phyloP scores from a whole-genome alignment of 2,888 invertebrate species.

The Tenthredo distinguenda region DNA sequence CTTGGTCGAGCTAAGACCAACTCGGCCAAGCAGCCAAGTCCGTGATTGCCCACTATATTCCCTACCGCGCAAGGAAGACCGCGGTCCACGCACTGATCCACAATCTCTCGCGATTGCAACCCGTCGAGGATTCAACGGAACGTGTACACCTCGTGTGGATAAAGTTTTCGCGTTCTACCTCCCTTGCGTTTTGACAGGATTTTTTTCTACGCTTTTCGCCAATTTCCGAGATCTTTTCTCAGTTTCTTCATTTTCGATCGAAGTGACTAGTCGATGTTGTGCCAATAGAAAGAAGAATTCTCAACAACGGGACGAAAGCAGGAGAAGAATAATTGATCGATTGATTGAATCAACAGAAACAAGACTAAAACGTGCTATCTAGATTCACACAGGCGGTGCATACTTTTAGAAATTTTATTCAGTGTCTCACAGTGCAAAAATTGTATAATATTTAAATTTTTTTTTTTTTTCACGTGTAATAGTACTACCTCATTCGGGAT shows the following conservation, averaged over 20 bases:
- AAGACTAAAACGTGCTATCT: neutral
- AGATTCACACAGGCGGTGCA: neutral
- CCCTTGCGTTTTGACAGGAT: neutral
- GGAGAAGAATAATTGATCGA: neutral
- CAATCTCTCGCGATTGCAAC: conserved; percentile 43
- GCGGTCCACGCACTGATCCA: conserved; percentile 49
- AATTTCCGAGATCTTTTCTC: neutral
- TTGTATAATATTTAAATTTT: neutral
- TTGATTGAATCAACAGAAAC: neutral
- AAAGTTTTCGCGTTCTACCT: neutral
- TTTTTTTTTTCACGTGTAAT: neutral
- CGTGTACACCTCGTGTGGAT: conserved; percentile 16
- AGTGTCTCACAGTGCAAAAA: conserved; percentile 29
- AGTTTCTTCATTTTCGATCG: neutral
- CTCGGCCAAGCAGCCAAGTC: conserved; percentile 27
- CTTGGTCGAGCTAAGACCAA: conserved; percentile 36
- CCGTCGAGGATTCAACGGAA: conserved; percentile 21
- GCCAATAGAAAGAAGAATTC: neutral
- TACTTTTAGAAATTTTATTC: conserved; percentile 4
- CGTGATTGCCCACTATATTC: conserved; percentile 47
- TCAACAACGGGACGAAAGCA: neutral
- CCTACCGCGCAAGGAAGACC: conserved; percentile 36
- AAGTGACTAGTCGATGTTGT: conserved; percentile 3
- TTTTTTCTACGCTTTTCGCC: neutral
- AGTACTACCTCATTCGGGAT: neutral